These are phyloP conservation scores for Vidua macroura DNA, from an alignment of 2,113 vertebrate genomes.

Conservation along the genomic window DNA sequence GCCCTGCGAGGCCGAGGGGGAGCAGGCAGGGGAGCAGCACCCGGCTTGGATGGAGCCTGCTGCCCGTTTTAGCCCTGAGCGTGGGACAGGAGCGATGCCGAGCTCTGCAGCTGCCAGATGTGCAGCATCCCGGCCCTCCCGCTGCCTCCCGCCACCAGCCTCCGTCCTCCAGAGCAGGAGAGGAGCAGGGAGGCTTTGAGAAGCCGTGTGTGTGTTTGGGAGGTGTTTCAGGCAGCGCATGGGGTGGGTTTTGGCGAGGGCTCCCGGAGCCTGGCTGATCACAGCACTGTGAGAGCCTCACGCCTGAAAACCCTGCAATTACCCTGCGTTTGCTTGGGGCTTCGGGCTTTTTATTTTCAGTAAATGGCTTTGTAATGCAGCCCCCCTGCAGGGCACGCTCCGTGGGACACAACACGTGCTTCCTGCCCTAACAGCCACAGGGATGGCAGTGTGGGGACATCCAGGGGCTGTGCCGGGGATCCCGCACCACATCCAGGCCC, in stretches of 20 bases:
- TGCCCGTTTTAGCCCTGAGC: accelerated
- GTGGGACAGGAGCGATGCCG: accelerated
- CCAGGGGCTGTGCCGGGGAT: accelerated
- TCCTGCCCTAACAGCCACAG: not conserved
- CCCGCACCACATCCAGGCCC: accelerated
- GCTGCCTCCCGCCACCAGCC: not conserved
- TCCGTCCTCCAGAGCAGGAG: not conserved
- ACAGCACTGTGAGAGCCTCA: not conserved
- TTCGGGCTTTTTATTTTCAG: not conserved
- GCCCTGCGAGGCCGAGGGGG: not conserved
- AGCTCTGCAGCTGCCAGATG: not conserved
- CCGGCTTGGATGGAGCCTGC: not conserved
- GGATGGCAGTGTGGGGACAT: accelerated
- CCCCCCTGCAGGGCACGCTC: not conserved
- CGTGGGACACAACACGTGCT: accelerated
- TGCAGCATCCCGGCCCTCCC: not conserved
- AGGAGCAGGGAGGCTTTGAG: not conserved
- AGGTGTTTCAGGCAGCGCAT: not conserved
- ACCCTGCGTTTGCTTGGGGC: not conserved
- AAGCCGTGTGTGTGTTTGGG: not conserved
- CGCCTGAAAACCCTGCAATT: not conserved
- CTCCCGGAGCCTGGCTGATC: not conserved
- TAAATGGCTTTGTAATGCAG: not conserved
- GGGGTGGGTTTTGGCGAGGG: not conserved
- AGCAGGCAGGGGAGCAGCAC: not conserved